Base-by-base conservation (phyloP, 1,140 invertebrate genomes). In the Drosophila malerkotliana region DNA sequence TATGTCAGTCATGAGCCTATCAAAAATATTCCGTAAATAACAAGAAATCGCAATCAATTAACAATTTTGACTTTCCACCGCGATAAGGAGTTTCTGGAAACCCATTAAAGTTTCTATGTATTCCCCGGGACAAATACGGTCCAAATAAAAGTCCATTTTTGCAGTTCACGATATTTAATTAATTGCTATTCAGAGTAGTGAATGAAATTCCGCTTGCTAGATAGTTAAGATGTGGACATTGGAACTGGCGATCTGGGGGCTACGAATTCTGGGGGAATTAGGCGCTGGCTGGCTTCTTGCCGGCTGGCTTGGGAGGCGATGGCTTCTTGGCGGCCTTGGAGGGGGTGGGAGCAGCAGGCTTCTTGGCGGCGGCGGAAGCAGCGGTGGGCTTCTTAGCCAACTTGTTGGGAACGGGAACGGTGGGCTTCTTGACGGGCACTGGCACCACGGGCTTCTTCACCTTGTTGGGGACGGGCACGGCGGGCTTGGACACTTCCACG, bases 121-220 rank as follows among this genome's bases (percentile, higher is more conserved):
- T 3, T 32, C 28, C 37, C 30, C 18, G 7, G 1, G 28, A 9
- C 28, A 51, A 45, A 14, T 37, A 21, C 34, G 21, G 18, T 54
- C 34, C 66, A 10, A 37, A 37, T 37, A 37, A 37, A 37, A 69
- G 44, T 45, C 69, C 18, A 15, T 44, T 44, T 44, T 14, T 79
- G 76, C 76, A 79, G 61, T 66, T 62, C 64, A 15, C n/a, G 54
- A 74, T 64, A 79, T 77, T 74, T 74, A 77, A 59, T 84, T 72
- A 60, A 49, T 37, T 77, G 78, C 62, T 83, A 83, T 83, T 87
- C 87, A 68, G 61, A 87, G 83, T 82, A 62, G 56, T 75, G 62
- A 77, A 88, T 79, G 83, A 77, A 87, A 83, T 88, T 88, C 83
- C 83, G 83, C 83, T 88, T 88, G 84, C 56, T 73, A 41, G 72